Percentiles rank a stretch among this genome's conserved stretches.
Evolutionary conservation across 37 sponge, comb jelly and placozoan species (phyloP).

Genomic region (Beroe ovata): DNA sequence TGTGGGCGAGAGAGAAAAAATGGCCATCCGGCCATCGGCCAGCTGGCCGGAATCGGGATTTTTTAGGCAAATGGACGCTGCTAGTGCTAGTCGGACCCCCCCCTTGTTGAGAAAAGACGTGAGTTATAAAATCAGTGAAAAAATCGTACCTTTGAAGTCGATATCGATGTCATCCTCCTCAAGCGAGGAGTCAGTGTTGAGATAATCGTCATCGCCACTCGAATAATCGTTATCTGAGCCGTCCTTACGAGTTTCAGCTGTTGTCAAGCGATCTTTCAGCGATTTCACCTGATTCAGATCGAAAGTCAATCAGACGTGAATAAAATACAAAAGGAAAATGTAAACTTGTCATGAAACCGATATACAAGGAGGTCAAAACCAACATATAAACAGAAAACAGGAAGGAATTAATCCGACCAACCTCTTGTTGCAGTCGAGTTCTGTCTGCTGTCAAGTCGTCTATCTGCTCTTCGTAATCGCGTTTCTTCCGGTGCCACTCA

Average conservation of each 20-base stretch:
- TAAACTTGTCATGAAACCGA: too few species aligned
- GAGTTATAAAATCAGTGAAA: constrained; percentile 1
- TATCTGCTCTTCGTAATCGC: constrained; percentile 35
- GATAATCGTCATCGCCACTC: constrained; percentile 25
- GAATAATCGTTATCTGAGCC: constrained; percentile 14
- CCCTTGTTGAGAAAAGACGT: background rate
- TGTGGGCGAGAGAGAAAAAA: too few species aligned
- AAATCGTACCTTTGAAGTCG: constrained; percentile 1
- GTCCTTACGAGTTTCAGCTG: background rate
- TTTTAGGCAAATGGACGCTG: too few species aligned
- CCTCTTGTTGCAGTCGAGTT: background rate
- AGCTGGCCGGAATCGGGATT: too few species aligned
- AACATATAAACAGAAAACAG: too few species aligned
- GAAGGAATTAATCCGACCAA: too few species aligned
- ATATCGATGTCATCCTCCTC: constrained; percentile 6
- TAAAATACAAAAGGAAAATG: too few species aligned
- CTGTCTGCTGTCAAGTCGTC: constrained; percentile 12
- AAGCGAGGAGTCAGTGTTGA: background rate
- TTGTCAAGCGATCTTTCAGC: constrained; percentile 29
- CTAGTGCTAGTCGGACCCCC: too few species aligned
- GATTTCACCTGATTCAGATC: constrained; percentile 42
- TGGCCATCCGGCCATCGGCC: too few species aligned
- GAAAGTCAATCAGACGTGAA: too few species aligned
- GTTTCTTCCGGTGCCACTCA: constrained; percentile 24
- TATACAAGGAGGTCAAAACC: too few species aligned